phyloP scores from a whole-genome alignment of 2,888 invertebrate species.

The Pollenia amentaria region DNA sequence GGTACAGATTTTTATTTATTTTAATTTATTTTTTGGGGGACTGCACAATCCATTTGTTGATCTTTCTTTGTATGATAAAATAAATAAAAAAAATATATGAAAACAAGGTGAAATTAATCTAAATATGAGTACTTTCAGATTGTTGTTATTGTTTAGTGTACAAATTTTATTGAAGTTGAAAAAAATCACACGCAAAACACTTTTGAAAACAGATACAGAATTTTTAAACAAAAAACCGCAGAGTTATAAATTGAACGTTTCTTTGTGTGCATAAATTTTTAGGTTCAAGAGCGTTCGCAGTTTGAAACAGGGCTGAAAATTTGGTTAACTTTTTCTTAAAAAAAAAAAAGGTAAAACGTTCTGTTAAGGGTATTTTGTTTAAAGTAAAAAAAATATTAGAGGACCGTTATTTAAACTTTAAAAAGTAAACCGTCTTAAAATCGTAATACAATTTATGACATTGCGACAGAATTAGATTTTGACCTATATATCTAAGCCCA shows the following conservation, averaged over 20 bases:
- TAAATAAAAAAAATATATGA: not conserved
- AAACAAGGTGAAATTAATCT: constrained; percentile 70
- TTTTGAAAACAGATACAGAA: constrained; percentile 18
- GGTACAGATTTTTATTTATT: constrained; percentile 34
- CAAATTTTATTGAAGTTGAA: not conserved
- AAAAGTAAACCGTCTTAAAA: too few relatives aligned
- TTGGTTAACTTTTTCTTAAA: constrained; percentile 14
- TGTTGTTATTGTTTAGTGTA: constrained; percentile 35
- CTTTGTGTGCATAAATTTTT: constrained; percentile 25
- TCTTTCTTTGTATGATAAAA: constrained; percentile 56
- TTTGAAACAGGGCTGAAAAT: not conserved
- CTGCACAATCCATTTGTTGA: constrained; percentile 40
- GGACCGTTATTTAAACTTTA: too few relatives aligned
- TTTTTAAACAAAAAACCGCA: constrained; percentile 4
- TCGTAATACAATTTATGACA: too few relatives aligned
- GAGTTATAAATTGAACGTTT: constrained; percentile 2
- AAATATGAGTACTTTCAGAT: constrained; percentile 38
- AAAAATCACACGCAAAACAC: constrained; percentile 39
- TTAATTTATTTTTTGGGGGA: constrained; percentile 37
- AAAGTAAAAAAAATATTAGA: not conserved
- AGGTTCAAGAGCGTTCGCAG: constrained; percentile 40
- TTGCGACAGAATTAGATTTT: too few relatives aligned
- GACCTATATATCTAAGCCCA: too few relatives aligned
- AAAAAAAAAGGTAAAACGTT: too few relatives aligned
- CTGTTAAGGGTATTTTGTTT: not conserved